Evolutionary conservation across 2,113 vertebrate genomes (phyloP), one percentile per base, ranked within the genome.

Genomic region (Phalacrocorax carbo): DNA sequence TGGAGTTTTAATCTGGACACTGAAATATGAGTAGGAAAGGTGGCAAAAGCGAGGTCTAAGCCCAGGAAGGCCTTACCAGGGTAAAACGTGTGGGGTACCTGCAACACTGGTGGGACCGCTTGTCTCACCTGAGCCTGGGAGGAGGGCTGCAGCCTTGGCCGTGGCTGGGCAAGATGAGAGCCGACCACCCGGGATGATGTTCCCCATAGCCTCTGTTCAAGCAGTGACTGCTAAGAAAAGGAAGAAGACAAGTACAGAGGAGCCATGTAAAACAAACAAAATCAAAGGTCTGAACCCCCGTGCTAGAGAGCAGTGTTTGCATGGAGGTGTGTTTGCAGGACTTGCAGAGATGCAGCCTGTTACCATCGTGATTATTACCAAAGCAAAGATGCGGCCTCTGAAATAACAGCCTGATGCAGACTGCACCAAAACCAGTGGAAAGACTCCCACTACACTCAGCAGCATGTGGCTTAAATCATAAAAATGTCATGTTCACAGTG

Each of bases 101-200:
- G 51, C 21, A 34, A 5, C 49, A 46, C 55, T 86, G 58, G 10
- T 76, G 72, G 4, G 10, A 78, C 14, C 0, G 0, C 27, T 79
- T 40, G 30, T 54, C 72, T 64, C 1, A 0, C 25, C 57, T 44
- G 48, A 68, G 42, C 36, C 34, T 73, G 54, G 25, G 61, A 87
- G 38, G 22, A 75, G 18, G 11, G 38, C 19, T 69, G 55, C 26
- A 77, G 44, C 49, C 0, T 0, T 1, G 4, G 29, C 32, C 0
- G 0, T 25, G 71, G 51, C 48, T 84, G 54, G 27, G 73, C 61
- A 34, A 40, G 62, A 13, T 17, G 13, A 14, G 54, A 58, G 22
- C 27, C 17, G 34, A 34, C 5, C 21, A 0, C 11, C 6, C 3
- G 2, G 18, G 26, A 57, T 46, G 16, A 5, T 22, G 49, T 34